Base-by-base conservation (phyloP, 2,797 vertebrate genomes). In the Columba guinea region DNA sequence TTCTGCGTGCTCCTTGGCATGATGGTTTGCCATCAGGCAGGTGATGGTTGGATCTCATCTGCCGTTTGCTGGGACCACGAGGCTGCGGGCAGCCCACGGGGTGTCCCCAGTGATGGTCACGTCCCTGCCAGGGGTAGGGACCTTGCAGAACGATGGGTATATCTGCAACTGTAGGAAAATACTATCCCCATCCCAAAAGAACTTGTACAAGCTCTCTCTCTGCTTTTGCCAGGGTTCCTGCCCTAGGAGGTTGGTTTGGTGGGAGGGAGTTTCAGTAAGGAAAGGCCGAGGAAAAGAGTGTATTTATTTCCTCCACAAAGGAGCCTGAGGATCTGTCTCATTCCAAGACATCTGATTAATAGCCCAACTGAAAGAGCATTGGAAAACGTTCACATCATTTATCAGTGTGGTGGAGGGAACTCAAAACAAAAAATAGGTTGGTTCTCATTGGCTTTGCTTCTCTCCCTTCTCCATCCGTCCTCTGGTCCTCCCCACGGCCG, bases 291-390 rank as follows among this genome's bases (percentile, higher is more conserved):
- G 88, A 77, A 83, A 90, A 79, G 27, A 17, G 28, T 1, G 1
- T 53, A n/a, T 90, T 89, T 89, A 41, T 96, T 96, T 95, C 75
- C 39, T 80, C 41, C 60, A 12, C 0, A 0, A 71, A 71, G 39
- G n/a, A 95, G 84, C 60, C 75, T 7, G 75, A 85, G 78, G 90
- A 95, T 92, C 75, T 70, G 58, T 64, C 91, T 90, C 56, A 28
- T 77, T 89, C 64, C n/a, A 49, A 65, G 94, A 51, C n/a, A 14
- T 46, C 85, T 92, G 91, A 96, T 94, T 82, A 94, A 95, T 78
- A 84, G 75, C 71, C 62, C 53, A 48, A 44, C 81, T 26, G 78
- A 94, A 89, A 44, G 37, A 94, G 64, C 22, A 18, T 55, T 95
- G 88, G 84, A 80, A 92, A 95, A 81, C 1, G 1, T 95, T 95